Evolutionary conservation across 1,140 invertebrate genomes (phyloP).

Genomic region (Tetramorium alpestre): DNA sequence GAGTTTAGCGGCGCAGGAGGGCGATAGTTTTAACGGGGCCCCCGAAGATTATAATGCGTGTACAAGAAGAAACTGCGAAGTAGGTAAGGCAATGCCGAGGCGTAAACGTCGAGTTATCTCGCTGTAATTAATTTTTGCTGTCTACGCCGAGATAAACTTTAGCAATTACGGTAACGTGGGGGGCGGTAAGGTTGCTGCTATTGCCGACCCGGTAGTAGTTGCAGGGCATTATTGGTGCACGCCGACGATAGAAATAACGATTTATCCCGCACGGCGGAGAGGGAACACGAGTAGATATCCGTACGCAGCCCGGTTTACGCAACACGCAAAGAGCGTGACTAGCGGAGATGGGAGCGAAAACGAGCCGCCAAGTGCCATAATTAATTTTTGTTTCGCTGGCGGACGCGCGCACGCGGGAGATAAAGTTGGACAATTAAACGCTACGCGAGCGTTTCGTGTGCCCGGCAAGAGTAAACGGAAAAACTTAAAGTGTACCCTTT

Average conservation of each 20-base stretch:
- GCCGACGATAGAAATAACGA: slow-evolving; percentile 54
- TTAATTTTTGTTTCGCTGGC: slow-evolving; percentile 56
- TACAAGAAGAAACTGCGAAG: slow-evolving; percentile 56
- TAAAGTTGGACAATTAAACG: slow-evolving; percentile 56
- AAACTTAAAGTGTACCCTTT: slow-evolving; percentile 14
- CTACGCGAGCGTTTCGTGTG: background rate
- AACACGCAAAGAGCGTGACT: background rate
- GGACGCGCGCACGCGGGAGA: background rate
- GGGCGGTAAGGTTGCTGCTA: background rate
- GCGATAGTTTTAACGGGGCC: slow-evolving; percentile 6
- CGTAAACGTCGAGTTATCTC: slow-evolving; percentile 65
- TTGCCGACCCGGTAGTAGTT: slow-evolving; percentile 27
- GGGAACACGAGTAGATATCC: background rate
- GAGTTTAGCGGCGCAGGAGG: background rate
- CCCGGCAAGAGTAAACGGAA: background rate
- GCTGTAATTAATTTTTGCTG: slow-evolving; percentile 73
- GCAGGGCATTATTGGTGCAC: slow-evolving; percentile 53
- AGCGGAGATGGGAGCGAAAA: background rate
- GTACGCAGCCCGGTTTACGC: background rate
- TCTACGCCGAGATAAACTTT: slow-evolving; percentile 74
- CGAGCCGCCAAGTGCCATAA: slow-evolving; percentile 25
- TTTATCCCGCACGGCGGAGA: slow-evolving; percentile 37
- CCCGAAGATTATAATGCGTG: slow-evolving; percentile 60
- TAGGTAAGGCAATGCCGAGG: slow-evolving; percentile 54
- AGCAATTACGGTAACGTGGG: slow-evolving; percentile 71